Evolutionary conservation across 2,113 vertebrate species (phyloP).

Genomic region (Canis aureus): DNA sequence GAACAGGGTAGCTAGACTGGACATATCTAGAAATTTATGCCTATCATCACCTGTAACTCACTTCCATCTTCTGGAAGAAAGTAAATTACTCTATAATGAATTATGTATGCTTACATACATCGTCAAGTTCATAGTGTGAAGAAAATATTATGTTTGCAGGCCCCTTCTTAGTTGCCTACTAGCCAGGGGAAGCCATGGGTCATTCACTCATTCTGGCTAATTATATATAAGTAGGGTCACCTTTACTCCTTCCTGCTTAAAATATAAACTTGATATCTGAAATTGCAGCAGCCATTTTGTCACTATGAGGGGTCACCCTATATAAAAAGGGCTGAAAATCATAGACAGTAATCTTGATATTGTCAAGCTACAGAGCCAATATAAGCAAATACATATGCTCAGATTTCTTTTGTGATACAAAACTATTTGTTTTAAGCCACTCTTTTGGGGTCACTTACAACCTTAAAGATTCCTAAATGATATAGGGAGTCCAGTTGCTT

Average conservation of each 20-base stretch:
- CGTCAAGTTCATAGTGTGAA: not conserved
- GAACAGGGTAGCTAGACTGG: too few relatives aligned
- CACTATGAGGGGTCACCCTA: not conserved
- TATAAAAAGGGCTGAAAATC: not conserved
- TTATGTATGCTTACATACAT: not conserved
- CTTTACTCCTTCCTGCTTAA: not conserved
- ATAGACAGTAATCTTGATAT: not conserved
- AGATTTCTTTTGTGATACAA: constrained; percentile 38
- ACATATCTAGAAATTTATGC: not conserved
- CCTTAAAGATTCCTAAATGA: not conserved
- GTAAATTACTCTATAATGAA: not conserved
- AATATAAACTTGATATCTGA: not conserved
- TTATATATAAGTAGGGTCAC: not conserved
- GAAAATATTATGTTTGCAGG: not conserved
- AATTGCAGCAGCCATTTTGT: not conserved
- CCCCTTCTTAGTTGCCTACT: not conserved
- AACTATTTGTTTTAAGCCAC: not conserved
- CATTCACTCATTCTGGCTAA: not conserved
- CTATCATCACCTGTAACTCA: not conserved
- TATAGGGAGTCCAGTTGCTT: not conserved
- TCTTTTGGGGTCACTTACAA: not conserved
- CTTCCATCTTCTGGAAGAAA: constrained; percentile 45
- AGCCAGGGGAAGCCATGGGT: not conserved
- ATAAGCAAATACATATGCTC: not conserved
- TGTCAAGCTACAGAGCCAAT: not conserved